These are phyloP conservation scores for Drosophila repleta DNA, from an alignment of 1,140 invertebrate species.

Conservation along the genomic window DNA sequence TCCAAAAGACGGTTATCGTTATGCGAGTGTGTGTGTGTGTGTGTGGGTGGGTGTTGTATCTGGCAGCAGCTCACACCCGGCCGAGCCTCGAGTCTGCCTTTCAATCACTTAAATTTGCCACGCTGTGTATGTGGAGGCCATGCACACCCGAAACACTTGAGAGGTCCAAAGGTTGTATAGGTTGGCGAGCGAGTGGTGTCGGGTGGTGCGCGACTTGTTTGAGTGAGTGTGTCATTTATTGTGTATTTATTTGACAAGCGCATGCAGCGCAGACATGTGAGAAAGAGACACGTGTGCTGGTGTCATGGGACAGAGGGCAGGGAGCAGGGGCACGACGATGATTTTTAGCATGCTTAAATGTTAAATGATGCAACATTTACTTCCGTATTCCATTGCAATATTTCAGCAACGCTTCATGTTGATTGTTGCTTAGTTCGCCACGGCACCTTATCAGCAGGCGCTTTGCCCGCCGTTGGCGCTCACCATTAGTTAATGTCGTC, in stretches of 20 bases:
- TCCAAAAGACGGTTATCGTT: constrained; percentile 29
- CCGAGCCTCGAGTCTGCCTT: constrained; percentile 27
- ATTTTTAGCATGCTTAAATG: constrained; percentile 46
- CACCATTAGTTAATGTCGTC: constrained; percentile 62
- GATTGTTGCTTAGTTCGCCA: constrained; percentile 31
- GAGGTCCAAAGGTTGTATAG: constrained; percentile 26
- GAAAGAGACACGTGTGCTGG: constrained; percentile 16
- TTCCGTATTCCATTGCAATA: constrained; percentile 40
- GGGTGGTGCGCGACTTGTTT: constrained; percentile 35
- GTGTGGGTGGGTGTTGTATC: too few species aligned
- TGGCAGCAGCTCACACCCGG: too few species aligned
- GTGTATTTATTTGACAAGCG: constrained; percentile 66
- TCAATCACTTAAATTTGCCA: constrained; percentile 50
- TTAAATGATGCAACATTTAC: constrained; percentile 59
- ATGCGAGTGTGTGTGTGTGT: neutral
- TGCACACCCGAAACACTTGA: constrained; percentile 43
- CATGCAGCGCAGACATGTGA: constrained; percentile 41
- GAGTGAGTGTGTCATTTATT: constrained; percentile 59
- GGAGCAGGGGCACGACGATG: neutral
- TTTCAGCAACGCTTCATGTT: constrained; percentile 25
- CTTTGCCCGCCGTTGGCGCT: constrained; percentile 16
- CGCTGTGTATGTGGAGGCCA: constrained; percentile 24
- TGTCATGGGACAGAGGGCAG: too few species aligned
- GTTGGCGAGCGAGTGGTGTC: neutral
- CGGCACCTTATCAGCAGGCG: constrained; percentile 25